phyloP scores from a whole-genome alignment of 2,113 vertebrate species.

The Peromyscus californicus region DNA sequence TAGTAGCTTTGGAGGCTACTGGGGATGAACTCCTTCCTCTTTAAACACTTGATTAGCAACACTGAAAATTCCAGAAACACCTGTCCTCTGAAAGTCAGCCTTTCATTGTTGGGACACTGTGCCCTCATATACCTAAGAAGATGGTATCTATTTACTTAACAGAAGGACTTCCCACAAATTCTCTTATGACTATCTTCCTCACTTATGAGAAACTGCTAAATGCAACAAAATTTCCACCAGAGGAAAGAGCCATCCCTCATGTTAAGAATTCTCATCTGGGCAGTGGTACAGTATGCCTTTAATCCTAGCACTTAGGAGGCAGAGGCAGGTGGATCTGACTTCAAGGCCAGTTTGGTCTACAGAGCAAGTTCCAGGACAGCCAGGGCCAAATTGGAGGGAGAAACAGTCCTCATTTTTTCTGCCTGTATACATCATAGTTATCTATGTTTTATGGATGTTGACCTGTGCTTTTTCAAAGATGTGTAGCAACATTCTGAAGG shows the following conservation, averaged over 20 bases:
- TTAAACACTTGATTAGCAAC: background rate
- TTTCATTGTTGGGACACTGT: slow-evolving; percentile 31
- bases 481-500: background rate
- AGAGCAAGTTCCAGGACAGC: background rate
- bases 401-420: background rate
- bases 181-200: background rate
- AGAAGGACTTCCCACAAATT: background rate
- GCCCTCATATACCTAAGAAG: background rate
- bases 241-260: background rate
- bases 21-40: background rate
- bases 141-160: background rate
- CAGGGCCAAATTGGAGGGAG: background rate
- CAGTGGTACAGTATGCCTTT: background rate
- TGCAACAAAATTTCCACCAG: slow-evolving; percentile 39
- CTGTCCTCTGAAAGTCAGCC: background rate
- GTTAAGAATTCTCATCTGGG: background rate
- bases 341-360: background rate
- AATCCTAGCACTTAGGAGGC: background rate
- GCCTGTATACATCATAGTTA: slow-evolving; percentile 10
- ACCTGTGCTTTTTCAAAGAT: background rate
- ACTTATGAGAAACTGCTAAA: slow-evolving; percentile 2
- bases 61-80: background rate
- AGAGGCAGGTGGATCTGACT: background rate
- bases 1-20: background rate
- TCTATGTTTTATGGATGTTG: background rate